These are phyloP conservation scores for Eudorcas thomsonii DNA, from an alignment of 2,113 vertebrate genomes.

Conservation along the genomic window DNA sequence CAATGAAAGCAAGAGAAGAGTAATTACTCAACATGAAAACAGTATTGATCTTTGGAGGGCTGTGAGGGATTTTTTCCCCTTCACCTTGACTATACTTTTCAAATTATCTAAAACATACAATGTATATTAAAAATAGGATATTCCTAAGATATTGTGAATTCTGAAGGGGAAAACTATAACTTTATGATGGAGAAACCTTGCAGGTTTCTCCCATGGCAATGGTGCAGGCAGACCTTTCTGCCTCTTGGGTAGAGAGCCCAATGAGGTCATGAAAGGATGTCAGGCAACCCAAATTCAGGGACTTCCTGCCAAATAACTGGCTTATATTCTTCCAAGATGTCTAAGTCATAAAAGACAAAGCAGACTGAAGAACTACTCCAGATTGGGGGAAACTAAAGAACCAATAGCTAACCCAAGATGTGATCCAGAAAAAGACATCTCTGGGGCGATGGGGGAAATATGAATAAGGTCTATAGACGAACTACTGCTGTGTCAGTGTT, in stretches of 20 bases:
- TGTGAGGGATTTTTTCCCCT: background rate
- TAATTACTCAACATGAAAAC: background rate
- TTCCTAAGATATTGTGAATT: background rate
- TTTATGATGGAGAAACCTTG: background rate
- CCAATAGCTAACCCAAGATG: background rate
- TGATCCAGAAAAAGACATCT: background rate
- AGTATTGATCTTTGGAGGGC: too few species aligned
- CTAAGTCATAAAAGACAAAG: background rate
- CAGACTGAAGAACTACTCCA: background rate
- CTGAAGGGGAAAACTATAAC: background rate
- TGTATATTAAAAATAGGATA: background rate
- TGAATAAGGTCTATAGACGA: fast-evolving
- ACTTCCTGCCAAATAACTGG: background rate
- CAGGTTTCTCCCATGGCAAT: background rate
- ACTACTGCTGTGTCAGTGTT: fast-evolving
- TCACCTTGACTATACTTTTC: background rate
- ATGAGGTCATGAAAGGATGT: background rate
- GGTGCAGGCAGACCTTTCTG: background rate
- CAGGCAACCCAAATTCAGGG: background rate
- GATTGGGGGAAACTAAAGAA: background rate
- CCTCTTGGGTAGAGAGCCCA: background rate
- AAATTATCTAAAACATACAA: background rate
- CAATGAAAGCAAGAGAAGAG: background rate
- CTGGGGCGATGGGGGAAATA: fast-evolving
- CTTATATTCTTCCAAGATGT: background rate